phyloP scores from a whole-genome alignment of 2,113 vertebrate species.

The Pampusana beccarii region DNA sequence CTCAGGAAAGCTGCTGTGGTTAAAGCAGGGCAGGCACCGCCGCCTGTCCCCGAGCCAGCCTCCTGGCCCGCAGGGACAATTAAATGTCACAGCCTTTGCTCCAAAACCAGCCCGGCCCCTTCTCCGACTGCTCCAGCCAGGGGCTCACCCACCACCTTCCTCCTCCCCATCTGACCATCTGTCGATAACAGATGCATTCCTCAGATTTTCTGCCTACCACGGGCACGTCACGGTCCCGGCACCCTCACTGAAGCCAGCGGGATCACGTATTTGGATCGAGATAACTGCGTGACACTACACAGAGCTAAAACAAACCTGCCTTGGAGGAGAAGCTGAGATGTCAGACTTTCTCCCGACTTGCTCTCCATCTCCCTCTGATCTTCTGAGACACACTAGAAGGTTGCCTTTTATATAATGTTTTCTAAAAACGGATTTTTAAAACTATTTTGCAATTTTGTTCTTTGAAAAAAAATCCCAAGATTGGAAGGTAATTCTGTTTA shows the following conservation, averaged over 20 bases:
- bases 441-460: background rate
- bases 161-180: background rate
- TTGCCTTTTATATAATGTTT: background rate
- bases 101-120: rapidly evolving
- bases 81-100: background rate
- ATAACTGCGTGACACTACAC: background rate
- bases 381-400: background rate
- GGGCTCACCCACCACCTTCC: background rate
- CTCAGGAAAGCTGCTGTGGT: background rate
- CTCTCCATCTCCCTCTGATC: slow-evolving; percentile 4
- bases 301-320: background rate
- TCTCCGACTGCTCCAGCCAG: background rate
- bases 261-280: background rate
- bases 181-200: background rate
- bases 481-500: background rate
- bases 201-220: background rate
- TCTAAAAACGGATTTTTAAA: background rate
- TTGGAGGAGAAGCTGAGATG: background rate
- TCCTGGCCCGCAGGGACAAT: background rate
- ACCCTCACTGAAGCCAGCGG: background rate
- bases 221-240: rapidly evolving
- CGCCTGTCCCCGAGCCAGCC: rapidly evolving
- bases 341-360: background rate
- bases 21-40: background rate
- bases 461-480: background rate